Base-by-base conservation (phyloP, 1,140 invertebrate genomes). In the Akabosia matsudoensis region DNA sequence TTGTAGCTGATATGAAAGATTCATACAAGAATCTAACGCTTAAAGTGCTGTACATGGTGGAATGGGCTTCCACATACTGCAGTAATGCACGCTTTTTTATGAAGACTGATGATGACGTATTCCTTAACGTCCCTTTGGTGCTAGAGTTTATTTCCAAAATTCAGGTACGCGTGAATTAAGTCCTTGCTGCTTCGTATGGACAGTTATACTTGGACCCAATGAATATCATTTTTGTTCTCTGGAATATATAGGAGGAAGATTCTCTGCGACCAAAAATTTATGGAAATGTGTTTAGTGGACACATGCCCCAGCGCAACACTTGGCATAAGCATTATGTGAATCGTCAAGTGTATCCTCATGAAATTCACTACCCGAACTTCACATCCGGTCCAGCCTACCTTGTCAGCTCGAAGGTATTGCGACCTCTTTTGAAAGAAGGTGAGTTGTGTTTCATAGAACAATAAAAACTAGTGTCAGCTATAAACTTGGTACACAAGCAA, bases 21-120 rank as follows among this genome's bases (percentile, higher is more conserved):
- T 78, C 80, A 1, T 85, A 86, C 70, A 52, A 78, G n/a, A 86
- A 85, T 72, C 76, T 85, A 14, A 83, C 83, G 1, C 73, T 84
- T 10, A 85, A 85, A 81, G 84, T 81, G n/a, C 56, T 84, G 24
- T 80, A 84, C 26, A 76, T 84, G 33, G 52, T 85, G 10, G 76
- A 81, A 16, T 85, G 85, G 85, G 77, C 82, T 14, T 22, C 76
- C 4, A 37, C 72, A 28, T 76, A 80, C 67, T 85, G 85, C 74
- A 74, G 82, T 3, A 75, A 80, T n/a, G 80, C 81, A 7, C 78
- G 79, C 71, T 82, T 81, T 72, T 70, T 85, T 33, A 74, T 85
- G 10, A 85, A 85, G 79, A 81, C 83, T 26, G 85, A 86, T 78
- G 83, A 84, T 74, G 83, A 84, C 73, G 79, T 83, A 1, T 83